Percentiles rank a stretch among this genome's conserved stretches.
phyloP scores from a whole-genome alignment of 2,888 invertebrate genomes.

The Brachypterus glaber region DNA sequence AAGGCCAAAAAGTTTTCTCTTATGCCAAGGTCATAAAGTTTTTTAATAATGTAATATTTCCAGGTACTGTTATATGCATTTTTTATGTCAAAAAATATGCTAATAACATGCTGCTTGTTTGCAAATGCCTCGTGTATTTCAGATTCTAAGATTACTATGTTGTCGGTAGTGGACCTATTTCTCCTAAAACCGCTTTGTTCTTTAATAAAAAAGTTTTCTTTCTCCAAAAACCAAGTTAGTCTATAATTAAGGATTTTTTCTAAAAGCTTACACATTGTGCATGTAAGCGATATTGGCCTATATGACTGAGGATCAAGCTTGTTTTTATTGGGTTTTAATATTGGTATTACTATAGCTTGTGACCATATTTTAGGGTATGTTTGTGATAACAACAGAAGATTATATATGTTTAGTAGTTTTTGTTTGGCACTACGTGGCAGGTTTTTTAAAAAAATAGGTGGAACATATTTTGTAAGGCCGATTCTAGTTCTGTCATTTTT shows the following conservation, averaged over 20 bases:
- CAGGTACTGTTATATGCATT: constrained; percentile 8
- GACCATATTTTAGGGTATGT: too few relatives aligned
- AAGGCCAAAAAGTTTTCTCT: constrained; percentile 5
- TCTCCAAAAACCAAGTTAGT: constrained; percentile 15
- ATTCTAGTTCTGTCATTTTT: too few relatives aligned
- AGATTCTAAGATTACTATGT: constrained; percentile 12
- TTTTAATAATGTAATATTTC: constrained; percentile 9
- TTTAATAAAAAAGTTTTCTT: constrained; percentile 4
- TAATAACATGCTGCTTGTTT: constrained; percentile 9
- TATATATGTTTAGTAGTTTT: too few relatives aligned
- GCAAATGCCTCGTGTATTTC: constrained; percentile 16
- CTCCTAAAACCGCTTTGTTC: constrained; percentile 14
- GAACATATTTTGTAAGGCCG: too few relatives aligned
- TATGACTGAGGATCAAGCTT: constrained; percentile 8
- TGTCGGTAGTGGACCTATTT: constrained; percentile 11
- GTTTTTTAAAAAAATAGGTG: too few relatives aligned
- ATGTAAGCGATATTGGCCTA: constrained; percentile 15
- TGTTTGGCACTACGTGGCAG: too few relatives aligned
- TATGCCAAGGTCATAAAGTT: constrained; percentile 3
- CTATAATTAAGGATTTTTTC: constrained; percentile 17
- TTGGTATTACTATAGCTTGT: too few relatives aligned
- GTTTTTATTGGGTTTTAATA: constrained; percentile 12
- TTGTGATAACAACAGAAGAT: too few relatives aligned
- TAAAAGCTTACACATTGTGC: constrained; percentile 10
- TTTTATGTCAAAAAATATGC: constrained; percentile 8